Conservation (phyloP, 2,888 invertebrate genomes). For the Thysanoteuthis rhombus region DNA sequence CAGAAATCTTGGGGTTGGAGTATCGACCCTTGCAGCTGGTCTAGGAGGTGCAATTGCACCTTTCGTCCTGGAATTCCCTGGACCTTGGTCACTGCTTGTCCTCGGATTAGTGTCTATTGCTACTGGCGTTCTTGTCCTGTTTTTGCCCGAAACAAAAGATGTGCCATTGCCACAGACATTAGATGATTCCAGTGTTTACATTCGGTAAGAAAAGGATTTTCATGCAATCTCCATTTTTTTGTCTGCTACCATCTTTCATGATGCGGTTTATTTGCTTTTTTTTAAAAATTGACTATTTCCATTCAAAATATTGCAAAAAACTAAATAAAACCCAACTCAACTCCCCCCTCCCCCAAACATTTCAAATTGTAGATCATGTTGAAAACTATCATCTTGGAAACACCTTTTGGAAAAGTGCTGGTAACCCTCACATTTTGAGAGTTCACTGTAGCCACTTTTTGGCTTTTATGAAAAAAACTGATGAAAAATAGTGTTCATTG, state of each 20-base stretch:
- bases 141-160: conserved; percentile 48
- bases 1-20: conserved; percentile 51
- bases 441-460: too few relatives aligned
- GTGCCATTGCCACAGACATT: conserved; percentile 45
- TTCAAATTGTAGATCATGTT: too few relatives aligned
- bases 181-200: conserved; percentile 38
- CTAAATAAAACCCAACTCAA: too few relatives aligned
- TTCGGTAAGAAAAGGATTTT: neutral
- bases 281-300: too few relatives aligned
- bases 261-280: too few relatives aligned
- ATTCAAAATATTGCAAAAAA: too few relatives aligned
- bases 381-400: too few relatives aligned
- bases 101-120: conserved; percentile 44
- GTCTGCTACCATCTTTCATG: neutral
- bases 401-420: too few relatives aligned
- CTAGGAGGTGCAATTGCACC: conserved; percentile 51
- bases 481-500: too few relatives aligned
- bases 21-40: conserved; percentile 47
- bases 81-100: conserved; percentile 45
- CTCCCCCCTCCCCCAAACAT: too few relatives aligned
- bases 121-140: conserved; percentile 41
- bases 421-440: too few relatives aligned
- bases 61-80: conserved; percentile 41
- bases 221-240: neutral
- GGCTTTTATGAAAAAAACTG: too few relatives aligned